These are phyloP conservation scores for Amblyjoppa proteus DNA, from an alignment of 2,888 invertebrate genomes.

Conservation along the genomic window DNA sequence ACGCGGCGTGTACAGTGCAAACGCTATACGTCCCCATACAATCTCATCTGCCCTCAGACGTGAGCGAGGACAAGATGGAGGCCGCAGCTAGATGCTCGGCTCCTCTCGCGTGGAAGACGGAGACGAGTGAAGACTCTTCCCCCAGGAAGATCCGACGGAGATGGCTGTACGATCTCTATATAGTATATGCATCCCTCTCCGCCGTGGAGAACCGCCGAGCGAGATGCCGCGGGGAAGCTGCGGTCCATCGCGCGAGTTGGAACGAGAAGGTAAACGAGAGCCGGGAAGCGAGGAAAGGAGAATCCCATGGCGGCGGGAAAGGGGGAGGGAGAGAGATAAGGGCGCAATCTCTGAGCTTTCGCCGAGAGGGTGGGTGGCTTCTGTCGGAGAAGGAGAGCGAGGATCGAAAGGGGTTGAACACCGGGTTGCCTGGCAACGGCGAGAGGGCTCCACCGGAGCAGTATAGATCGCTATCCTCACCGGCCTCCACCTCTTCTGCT, in stretches of 20 bases:
- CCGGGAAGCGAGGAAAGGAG: slow-evolving; percentile 68
- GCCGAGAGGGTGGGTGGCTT: slow-evolving; percentile 68
- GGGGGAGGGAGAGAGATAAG: slow-evolving; percentile 78
- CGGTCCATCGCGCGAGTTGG: slow-evolving; percentile 41
- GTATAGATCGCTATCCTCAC: slow-evolving; percentile 81
- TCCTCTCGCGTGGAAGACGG: slow-evolving; percentile 53
- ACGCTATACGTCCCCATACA: neutral
- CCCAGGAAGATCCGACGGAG: slow-evolving; percentile 44
- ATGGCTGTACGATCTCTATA: slow-evolving; percentile 6
- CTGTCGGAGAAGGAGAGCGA: slow-evolving; percentile 64
- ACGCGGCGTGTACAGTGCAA: neutral
- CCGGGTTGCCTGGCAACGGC: slow-evolving; percentile 81
- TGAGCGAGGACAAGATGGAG: slow-evolving; percentile 68
- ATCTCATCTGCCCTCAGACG: slow-evolving; percentile 40
- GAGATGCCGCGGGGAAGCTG: slow-evolving; percentile 36
- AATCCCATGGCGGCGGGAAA: slow-evolving; percentile 68
- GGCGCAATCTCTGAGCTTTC: slow-evolving; percentile 79
- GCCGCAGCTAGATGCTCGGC: slow-evolving; percentile 26
- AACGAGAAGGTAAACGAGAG: slow-evolving; percentile 41
- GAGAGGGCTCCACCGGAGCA: slow-evolving; percentile 76
- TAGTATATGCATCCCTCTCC: slow-evolving; percentile 28
- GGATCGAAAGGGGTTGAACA: slow-evolving; percentile 77
- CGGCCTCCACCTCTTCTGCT: slow-evolving; percentile 66
- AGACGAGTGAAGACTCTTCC: slow-evolving; percentile 49
- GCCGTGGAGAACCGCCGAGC: slow-evolving; percentile 22